Percentiles rank a stretch among this genome's conserved stretches.
phyloP scores from a whole-genome alignment of 1,140 invertebrate genomes.

The Drosophila nikananu region DNA sequence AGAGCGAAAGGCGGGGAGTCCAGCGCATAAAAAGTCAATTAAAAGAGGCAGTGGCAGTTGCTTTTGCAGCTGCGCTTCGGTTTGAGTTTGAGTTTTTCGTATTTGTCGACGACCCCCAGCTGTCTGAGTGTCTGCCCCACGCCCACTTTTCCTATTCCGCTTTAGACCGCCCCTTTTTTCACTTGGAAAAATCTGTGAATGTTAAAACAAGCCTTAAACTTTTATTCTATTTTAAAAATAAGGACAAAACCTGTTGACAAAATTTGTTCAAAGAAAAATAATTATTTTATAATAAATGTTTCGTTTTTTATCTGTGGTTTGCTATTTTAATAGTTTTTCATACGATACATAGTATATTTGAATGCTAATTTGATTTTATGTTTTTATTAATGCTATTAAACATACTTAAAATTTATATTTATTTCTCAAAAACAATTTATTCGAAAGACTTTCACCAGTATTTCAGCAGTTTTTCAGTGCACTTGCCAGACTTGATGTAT shows the following conservation, averaged over 20 bases:
- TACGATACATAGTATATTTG: no score
- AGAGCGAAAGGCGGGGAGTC: slow-evolving; percentile 15
- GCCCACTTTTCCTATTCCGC: slow-evolving; percentile 4
- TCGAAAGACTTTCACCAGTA: fast-evolving
- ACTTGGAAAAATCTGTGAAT: background rate
- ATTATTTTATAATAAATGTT: background rate
- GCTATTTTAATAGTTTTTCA: no score
- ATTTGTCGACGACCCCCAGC: slow-evolving; percentile 28
- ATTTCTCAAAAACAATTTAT: no score
- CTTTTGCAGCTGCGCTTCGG: slow-evolving; percentile 75
- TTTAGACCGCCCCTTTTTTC: background rate
- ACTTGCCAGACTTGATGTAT: slow-evolving; percentile 19
- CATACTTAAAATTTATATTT: background rate
- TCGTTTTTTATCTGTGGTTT: no score
- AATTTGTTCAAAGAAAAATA: no score
- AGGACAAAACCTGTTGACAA: no score
- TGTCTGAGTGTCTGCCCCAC: slow-evolving; percentile 43
- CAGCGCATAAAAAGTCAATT: slow-evolving; percentile 83
- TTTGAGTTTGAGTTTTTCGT: slow-evolving; percentile 48
- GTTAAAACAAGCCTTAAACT: no score
- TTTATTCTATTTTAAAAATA: background rate
- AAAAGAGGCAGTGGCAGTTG: slow-evolving; percentile 69
- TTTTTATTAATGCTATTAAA: background rate
- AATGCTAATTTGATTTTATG: no score
- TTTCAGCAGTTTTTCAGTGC: slow-evolving; percentile 9